Percentiles rank a stretch among this genome's conserved stretches.
These are phyloP conservation scores for Notoglanidium macrostoma DNA, from an alignment of 2,797 vertebrate species.

Conservation along the genomic window DNA sequence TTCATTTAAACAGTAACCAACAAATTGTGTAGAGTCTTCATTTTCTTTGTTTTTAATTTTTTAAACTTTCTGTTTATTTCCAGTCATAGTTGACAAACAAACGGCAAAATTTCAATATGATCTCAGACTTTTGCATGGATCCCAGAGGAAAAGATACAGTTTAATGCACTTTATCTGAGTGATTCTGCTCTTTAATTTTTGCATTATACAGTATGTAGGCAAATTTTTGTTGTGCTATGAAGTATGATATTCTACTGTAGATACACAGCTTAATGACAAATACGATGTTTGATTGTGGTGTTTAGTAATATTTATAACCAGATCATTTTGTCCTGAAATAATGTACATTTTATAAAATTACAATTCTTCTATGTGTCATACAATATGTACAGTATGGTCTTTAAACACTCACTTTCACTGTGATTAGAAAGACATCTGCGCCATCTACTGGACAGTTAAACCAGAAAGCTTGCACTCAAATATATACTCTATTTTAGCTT, in stretches of 20 bases:
- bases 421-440: background rate
- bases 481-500: background rate
- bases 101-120: no score
- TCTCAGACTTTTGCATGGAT: no score
- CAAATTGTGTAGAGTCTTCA: no score
- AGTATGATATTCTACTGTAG: background rate
- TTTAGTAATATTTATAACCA: background rate
- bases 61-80: no score
- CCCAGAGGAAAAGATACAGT: no score
- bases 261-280: background rate
- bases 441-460: constrained; percentile 17
- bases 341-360: background rate
- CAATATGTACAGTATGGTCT: background rate
- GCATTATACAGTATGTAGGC: background rate
- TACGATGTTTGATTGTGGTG: background rate
- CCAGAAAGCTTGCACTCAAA: background rate
- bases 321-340: background rate
- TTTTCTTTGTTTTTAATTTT: no score
- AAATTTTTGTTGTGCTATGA: background rate
- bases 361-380: background rate
- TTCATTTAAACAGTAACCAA: no score
- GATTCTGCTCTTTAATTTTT: background rate
- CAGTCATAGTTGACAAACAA: no score
- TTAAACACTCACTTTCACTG: background rate
- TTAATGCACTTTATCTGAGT: background rate